Evolutionary conservation across 2,113 vertebrate species (phyloP).

Genomic region (Pyxicephalus adspersus): DNA sequence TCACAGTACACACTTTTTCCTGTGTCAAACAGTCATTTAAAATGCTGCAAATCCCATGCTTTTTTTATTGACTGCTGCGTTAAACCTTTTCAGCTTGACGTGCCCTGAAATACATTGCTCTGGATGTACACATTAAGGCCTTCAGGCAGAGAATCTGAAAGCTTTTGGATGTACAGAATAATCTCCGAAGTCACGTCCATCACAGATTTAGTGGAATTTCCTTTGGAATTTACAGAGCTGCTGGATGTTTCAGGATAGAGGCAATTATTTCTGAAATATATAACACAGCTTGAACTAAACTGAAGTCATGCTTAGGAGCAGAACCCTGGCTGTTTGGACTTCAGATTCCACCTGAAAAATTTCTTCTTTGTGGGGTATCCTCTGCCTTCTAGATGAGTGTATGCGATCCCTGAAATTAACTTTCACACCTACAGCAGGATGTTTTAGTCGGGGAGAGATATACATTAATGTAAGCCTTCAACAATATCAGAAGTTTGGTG

Average conservation of each 20-base stretch:
- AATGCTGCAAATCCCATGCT: not conserved
- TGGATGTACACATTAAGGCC: conserved; percentile 18
- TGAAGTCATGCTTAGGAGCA: not conserved
- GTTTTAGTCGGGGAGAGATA: not conserved
- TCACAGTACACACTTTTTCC: not conserved
- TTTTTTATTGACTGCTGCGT: not conserved
- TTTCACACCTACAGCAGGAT: conserved; percentile 10
- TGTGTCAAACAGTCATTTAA: not conserved
- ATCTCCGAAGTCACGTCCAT: not conserved
- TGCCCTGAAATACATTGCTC: not conserved
- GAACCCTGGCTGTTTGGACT: not conserved
- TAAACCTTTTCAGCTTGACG: not conserved
- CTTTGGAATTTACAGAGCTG: conserved; percentile 5
- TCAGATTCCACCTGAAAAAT: conserved; percentile 14
- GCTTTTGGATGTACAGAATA: not conserved
- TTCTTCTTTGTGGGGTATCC: not conserved
- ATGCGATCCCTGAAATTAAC: conserved; percentile 15
- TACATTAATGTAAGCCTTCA: not conserved
- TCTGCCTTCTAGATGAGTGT: not conserved
- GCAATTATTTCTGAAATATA: conserved; percentile 20
- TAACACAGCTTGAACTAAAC: conserved; percentile 24
- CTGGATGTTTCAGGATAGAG: not conserved
- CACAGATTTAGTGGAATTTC: conserved; percentile 20
- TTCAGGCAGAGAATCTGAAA: not conserved
- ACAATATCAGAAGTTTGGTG: too few relatives aligned